Evolutionary conservation across 2,797 vertebrate genomes (phyloP).

Genomic region (Acomys russatus): DNA sequence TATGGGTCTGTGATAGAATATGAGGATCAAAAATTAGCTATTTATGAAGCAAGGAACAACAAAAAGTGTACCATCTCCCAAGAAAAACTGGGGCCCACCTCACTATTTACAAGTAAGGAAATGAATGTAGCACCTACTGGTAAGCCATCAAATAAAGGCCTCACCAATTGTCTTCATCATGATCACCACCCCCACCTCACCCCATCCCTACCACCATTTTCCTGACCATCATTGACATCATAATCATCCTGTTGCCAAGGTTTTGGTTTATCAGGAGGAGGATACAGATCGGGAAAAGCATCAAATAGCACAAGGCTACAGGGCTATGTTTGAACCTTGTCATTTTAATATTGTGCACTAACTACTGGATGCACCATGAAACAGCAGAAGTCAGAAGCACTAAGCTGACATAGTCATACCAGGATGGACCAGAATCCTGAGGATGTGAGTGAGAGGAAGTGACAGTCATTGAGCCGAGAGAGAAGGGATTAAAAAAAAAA

Average conservation of each 20-base stretch:
- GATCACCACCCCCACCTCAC: too few relatives aligned
- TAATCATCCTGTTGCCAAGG: background rate
- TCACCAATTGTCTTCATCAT: background rate
- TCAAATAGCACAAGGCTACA: background rate
- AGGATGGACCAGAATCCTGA: background rate
- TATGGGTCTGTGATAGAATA: background rate
- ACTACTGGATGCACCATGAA: background rate
- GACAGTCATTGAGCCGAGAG: background rate
- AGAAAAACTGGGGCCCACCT: background rate
- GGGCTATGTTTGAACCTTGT: background rate
- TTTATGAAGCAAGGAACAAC: background rate
- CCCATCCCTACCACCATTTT: accelerated
- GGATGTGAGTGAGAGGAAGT: background rate
- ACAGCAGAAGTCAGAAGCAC: background rate
- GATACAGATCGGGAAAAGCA: background rate
- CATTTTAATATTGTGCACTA: background rate
- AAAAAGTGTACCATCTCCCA: too few relatives aligned
- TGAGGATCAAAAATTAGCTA: background rate
- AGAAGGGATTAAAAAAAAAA: background rate
- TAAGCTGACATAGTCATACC: background rate
- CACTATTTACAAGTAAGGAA: background rate
- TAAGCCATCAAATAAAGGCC: background rate
- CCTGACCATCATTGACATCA: too few relatives aligned
- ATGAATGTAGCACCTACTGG: background rate
- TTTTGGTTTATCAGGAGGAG: background rate